Conservation (phyloP, 1,140 invertebrate species). For the Hyposmocoma kahamanoa region DNA sequence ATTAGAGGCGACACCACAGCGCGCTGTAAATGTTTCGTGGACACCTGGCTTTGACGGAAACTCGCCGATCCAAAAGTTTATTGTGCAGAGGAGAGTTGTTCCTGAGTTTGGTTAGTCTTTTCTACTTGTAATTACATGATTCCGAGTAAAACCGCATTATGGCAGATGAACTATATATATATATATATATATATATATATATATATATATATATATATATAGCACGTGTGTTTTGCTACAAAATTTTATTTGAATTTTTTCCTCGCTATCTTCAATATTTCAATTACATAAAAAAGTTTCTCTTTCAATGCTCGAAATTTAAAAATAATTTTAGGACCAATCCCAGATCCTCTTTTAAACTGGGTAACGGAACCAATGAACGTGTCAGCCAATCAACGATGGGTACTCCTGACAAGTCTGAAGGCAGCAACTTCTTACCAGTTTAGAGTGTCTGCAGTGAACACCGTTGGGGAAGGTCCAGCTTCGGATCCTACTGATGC, state of each 20-base stretch:
- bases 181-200: too few species aligned
- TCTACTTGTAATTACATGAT: neutral
- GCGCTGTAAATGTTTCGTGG: conserved; percentile 94
- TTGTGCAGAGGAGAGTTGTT: conserved; percentile 92
- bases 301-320: too few species aligned
- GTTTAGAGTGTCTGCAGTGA: conserved; percentile 96
- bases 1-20: conserved; percentile 74
- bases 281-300: too few species aligned
- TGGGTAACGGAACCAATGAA: conserved; percentile 94
- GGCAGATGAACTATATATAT: too few species aligned
- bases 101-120: conserved; percentile 82
- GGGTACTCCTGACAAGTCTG: conserved; percentile 87
- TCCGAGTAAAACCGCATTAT: too few species aligned
- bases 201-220: too few species aligned
- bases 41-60: conserved; percentile 97
- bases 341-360: conserved; percentile 85
- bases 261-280: too few species aligned
- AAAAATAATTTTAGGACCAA: conserved; percentile 84
- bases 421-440: conserved; percentile 97
- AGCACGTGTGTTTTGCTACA: too few species aligned
- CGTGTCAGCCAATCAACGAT: conserved; percentile 85
- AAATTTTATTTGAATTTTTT: too few species aligned
- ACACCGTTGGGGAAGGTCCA: conserved; percentile 95
- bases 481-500: conserved; percentile 91
- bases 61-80: conserved; percentile 94